These are phyloP conservation scores for Betta splendens DNA, from an alignment of 2,797 vertebrate genomes.

Conservation along the genomic window DNA sequence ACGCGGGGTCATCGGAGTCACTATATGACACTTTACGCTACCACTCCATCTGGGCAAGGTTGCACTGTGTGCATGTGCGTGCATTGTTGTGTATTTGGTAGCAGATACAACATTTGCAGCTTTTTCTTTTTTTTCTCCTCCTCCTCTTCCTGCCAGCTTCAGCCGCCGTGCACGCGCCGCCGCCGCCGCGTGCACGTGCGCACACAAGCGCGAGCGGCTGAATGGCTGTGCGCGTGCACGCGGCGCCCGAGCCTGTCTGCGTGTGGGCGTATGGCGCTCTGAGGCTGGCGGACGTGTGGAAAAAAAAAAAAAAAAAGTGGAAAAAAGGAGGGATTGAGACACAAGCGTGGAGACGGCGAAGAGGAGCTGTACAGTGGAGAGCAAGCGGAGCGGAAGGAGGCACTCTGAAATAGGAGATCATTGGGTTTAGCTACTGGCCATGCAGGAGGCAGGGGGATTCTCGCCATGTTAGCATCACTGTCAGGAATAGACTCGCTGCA, in stretches of 20 bases:
- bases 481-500: constrained; percentile 67
- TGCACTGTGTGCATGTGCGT: constrained; percentile 36
- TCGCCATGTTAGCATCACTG: constrained; percentile 80
- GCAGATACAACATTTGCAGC: constrained; percentile 44
- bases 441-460: constrained; percentile 78
- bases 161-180: too few relatives aligned
- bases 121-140: constrained; percentile 39
- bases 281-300: constrained; percentile 74
- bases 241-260: constrained; percentile 61
- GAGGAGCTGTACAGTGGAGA: constrained; percentile 75
- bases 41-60: constrained; percentile 44
- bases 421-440: constrained; percentile 77
- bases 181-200: constrained; percentile 20
- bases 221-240: constrained; percentile 63
- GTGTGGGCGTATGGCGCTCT: constrained; percentile 74
- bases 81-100: constrained; percentile 31
- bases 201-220: constrained; percentile 44
- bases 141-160: constrained; percentile 59
- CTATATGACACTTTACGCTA: constrained; percentile 8
- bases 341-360: constrained; percentile 53
- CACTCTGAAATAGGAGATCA: constrained; percentile 80
- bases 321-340: constrained; percentile 65
- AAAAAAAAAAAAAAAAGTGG: constrained; percentile 55
- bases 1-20: constrained; percentile 48
- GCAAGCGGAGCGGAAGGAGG: constrained; percentile 79